Evolutionary conservation across 2,113 vertebrate species (phyloP), one percentile per base, ranked within the genome.

Genomic region (Rana temporaria): DNA sequence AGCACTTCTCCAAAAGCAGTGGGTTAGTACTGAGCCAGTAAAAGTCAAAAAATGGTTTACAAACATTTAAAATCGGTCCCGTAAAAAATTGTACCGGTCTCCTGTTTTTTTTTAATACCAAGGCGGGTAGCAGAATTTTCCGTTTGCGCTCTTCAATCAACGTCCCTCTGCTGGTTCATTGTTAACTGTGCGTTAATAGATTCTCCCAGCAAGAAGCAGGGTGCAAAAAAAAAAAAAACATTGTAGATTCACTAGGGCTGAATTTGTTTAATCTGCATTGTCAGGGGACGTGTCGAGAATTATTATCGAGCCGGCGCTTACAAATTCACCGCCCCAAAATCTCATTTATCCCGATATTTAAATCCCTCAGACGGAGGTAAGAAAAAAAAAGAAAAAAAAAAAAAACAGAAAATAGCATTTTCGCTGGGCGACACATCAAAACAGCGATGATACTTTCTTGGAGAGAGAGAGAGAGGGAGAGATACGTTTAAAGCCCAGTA

Each of bases 341-440:
- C 70, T 82, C 8, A 82, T 82, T 82, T 82, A 65, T 82, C 69
- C 79, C n/a, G n/a, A 75, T 59, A 75, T 82, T 82, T 74, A 82
- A 82, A 82, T 82, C 52, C 80, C 62, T 59, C 71, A 26, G 6
- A 74, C 52, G 16, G 42, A 56, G 42, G 34, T 19, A 12, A 11
- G 42, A 11, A 38, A 8, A 12, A 52, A 64, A 22, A 65, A 73
- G n/a, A 12, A 11, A 11, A 11, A 38, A 8, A 12, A 52, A 64
- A 22, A 65, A 73, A 56, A 38, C 16, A 55, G 9, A 81, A 82
- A 82, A 75, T 56, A 18, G 26, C 42, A 34, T 74, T 67, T 67
- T 74, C 12, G 11, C 60, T 3, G 52, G 12, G 63, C 62, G 56
- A 42, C 70, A 82, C 62, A 82, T 74, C 52, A 83, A 76, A 83